Percentiles rank a stretch among this genome's conserved stretches.
Evolutionary conservation across 2,888 invertebrate species (phyloP).

Genomic region (Pristionchus maxplancki): DNA sequence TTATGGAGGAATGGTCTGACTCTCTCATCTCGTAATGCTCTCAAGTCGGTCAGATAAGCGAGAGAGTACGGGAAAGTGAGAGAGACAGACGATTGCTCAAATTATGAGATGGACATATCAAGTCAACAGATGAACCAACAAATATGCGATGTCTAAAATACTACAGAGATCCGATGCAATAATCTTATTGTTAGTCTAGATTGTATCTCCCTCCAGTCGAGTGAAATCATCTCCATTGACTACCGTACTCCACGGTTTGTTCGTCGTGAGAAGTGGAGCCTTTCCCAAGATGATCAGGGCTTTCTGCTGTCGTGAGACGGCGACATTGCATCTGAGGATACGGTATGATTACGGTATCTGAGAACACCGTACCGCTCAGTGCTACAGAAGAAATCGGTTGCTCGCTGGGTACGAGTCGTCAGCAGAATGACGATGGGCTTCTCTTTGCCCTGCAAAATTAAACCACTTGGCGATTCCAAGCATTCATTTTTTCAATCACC

Average conservation of each 20-base stretch:
- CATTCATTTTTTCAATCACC: not conserved
- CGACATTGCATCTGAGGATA: not conserved
- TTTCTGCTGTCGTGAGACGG: not conserved
- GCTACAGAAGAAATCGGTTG: not conserved
- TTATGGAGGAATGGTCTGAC: too few species aligned
- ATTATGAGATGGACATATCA: too few species aligned
- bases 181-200: too few species aligned
- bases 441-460: not conserved
- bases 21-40: too few species aligned
- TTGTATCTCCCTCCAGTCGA: too few species aligned
- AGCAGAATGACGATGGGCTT: not conserved
- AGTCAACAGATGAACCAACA: too few species aligned
- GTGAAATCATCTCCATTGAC: slow-evolving; percentile 21
- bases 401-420: not conserved
- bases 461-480: not conserved
- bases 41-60: too few species aligned
- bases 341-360: not conserved
- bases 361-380: not conserved
- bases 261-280: not conserved
- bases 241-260: slow-evolving; percentile 10
- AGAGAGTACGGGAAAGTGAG: too few species aligned
- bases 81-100: too few species aligned
- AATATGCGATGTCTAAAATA: too few species aligned
- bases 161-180: too few species aligned
- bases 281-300: not conserved